These are phyloP conservation scores for Chirona hameri DNA, from an alignment of 2,888 invertebrate genomes.

Conservation along the genomic window DNA sequence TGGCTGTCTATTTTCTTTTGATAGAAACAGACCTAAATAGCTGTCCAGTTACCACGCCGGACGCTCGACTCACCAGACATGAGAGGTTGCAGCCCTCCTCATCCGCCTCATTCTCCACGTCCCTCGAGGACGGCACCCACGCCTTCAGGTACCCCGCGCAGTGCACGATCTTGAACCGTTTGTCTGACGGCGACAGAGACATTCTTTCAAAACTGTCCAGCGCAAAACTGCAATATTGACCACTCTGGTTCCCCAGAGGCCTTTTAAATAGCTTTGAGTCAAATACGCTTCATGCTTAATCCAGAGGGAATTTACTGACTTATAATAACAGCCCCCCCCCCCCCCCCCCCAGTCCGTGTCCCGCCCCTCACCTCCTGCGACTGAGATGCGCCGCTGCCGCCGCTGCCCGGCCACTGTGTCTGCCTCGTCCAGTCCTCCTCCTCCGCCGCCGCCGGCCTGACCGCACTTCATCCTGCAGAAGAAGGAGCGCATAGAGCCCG, in stretches of 20 bases:
- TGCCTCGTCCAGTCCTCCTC: not conserved
- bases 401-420: not conserved
- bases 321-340: too few relatives aligned
- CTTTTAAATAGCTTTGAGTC: too few relatives aligned
- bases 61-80: slow-evolving; percentile 59
- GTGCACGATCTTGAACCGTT: slow-evolving; percentile 82
- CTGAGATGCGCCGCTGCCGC: not conserved
- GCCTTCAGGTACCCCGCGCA: slow-evolving; percentile 91
- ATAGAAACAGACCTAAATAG: too few relatives aligned
- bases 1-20: too few relatives aligned
- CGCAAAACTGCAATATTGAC: too few relatives aligned
- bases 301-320: too few relatives aligned
- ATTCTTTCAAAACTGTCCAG: too few relatives aligned
- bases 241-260: too few relatives aligned
- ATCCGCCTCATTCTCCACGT: slow-evolving; percentile 64
- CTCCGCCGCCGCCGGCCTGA: not conserved
- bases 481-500: slow-evolving; percentile 86
- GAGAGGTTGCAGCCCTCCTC: slow-evolving; percentile 65
- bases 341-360: too few relatives aligned
- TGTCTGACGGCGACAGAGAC: slow-evolving; percentile 56
- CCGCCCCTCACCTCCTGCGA: not conserved
- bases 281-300: too few relatives aligned
- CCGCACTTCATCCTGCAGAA: slow-evolving; percentile 85
- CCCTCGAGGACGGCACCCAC: slow-evolving; percentile 77
- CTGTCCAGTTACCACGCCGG: too few relatives aligned